These are phyloP conservation scores for Himalopsyche kuldschensis DNA, from an alignment of 2,888 invertebrate genomes.

Conservation along the genomic window DNA sequence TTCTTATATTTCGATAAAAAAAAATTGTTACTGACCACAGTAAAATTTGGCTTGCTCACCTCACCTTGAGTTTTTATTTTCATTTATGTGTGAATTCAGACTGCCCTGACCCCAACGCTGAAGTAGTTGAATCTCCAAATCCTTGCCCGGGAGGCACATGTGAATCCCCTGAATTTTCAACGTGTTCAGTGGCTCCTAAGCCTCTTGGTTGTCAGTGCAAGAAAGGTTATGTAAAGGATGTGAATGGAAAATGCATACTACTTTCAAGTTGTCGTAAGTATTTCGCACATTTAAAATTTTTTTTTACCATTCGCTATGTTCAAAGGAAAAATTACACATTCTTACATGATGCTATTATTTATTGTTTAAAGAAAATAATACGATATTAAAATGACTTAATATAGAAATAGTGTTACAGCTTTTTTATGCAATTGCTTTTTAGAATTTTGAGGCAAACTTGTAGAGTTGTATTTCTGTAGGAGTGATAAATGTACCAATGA, in stretches of 20 bases:
- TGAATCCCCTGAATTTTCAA: background rate
- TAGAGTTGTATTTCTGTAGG: no score
- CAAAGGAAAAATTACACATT: no score
- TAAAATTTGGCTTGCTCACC: no score
- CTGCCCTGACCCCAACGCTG: background rate
- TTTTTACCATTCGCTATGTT: background rate
- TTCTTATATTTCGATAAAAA: no score
- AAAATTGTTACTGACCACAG: no score
- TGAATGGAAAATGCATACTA: constrained; percentile 11
- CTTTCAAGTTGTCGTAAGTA: constrained; percentile 15
- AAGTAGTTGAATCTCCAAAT: background rate
- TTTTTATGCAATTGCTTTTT: no score
- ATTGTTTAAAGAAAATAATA: no score
- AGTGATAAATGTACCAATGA: no score
- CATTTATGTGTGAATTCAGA: background rate
- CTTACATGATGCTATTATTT: no score
- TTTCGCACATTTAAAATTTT: background rate
- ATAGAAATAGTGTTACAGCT: no score
- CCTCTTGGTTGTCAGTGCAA: background rate
- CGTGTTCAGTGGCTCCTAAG: background rate
- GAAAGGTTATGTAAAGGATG: constrained; percentile 4
- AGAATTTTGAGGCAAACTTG: no score
- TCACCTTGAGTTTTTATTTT: background rate
- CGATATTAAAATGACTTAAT: no score
- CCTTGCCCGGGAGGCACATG: constrained; percentile 22